These are phyloP conservation scores for Pogona vitticeps DNA, from an alignment of 2,113 vertebrate genomes.

Conservation along the genomic window DNA sequence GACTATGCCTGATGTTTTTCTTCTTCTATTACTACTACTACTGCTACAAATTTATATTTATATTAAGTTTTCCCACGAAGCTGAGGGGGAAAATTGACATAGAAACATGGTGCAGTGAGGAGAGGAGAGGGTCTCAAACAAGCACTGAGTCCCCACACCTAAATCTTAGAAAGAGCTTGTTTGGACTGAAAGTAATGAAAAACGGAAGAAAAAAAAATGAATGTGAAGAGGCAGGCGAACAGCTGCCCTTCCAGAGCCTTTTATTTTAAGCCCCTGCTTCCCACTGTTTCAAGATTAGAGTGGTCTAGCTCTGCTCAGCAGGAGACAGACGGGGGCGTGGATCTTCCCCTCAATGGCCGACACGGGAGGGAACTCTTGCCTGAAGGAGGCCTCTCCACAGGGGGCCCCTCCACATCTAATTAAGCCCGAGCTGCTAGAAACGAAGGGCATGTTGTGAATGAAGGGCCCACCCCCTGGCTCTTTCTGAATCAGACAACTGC, in stretches of 20 bases:
- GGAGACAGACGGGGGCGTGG: no score
- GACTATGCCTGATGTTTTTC: no score
- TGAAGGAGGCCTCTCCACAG: background rate
- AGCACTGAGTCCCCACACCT: no score
- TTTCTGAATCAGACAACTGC: constrained; percentile 3
- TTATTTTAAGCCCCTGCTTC: background rate
- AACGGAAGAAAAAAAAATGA: background rate
- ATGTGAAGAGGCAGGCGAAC: background rate
- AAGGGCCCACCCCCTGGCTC: background rate
- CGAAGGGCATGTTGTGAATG: background rate
- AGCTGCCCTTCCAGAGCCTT: background rate
- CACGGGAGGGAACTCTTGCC: background rate
- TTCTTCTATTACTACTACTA: no score
- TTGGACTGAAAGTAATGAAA: background rate
- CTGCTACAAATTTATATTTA: no score
- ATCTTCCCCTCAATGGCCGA: background rate
- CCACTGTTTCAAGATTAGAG: background rate
- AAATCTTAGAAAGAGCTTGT: background rate
- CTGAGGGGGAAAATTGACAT: no score
- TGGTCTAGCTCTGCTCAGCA: background rate
- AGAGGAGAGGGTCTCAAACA: background rate
- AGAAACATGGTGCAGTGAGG: background rate
- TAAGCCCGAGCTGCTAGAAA: background rate
- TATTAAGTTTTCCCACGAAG: no score
- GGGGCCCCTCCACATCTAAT: background rate